These are phyloP conservation scores for Lasioglossum albipes DNA, from an alignment of 1,140 invertebrate species.

Conservation along the genomic window DNA sequence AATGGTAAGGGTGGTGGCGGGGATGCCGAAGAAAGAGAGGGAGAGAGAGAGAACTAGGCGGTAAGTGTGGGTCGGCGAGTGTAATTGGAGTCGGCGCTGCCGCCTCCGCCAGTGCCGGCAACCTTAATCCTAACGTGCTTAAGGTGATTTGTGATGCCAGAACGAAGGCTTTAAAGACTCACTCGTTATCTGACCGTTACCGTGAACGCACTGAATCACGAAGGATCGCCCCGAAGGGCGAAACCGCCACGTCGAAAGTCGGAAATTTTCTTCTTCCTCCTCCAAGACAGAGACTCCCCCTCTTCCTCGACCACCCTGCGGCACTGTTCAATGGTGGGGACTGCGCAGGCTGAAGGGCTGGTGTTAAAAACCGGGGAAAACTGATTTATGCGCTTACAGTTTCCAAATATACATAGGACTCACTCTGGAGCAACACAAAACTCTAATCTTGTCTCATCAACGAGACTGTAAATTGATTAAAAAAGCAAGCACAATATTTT, in stretches of 20 bases:
- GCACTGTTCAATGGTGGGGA: no score
- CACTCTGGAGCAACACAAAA: no score
- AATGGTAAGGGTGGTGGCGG: not conserved
- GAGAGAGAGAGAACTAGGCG: not conserved
- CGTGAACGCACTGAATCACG: constrained; percentile 42
- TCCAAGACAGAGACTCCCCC: not conserved
- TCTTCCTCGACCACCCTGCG: no score
- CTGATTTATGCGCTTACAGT: no score
- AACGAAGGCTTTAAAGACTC: constrained; percentile 56
- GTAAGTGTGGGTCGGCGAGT: constrained; percentile 21
- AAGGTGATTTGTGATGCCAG: constrained; percentile 66
- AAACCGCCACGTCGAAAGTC: constrained; percentile 13
- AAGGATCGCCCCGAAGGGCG: not conserved
- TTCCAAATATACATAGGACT: no score
- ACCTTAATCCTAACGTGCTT: constrained; percentile 61
- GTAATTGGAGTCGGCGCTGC: constrained; percentile 52
- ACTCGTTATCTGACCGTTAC: constrained; percentile 57
- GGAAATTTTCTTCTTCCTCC: constrained; percentile 5
- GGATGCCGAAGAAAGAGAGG: no score
- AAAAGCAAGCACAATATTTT: no score
- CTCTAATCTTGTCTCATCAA: no score
- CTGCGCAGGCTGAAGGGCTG: no score
- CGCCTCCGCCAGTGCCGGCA: constrained; percentile 26
- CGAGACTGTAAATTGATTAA: no score
- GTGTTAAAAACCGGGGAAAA: no score